A percentile compares a stretch with the other conserved stretches of the same genome.
Evolutionary conservation across 2,888 invertebrate species (phyloP).

Genomic region (Harpalus rubripes): DNA sequence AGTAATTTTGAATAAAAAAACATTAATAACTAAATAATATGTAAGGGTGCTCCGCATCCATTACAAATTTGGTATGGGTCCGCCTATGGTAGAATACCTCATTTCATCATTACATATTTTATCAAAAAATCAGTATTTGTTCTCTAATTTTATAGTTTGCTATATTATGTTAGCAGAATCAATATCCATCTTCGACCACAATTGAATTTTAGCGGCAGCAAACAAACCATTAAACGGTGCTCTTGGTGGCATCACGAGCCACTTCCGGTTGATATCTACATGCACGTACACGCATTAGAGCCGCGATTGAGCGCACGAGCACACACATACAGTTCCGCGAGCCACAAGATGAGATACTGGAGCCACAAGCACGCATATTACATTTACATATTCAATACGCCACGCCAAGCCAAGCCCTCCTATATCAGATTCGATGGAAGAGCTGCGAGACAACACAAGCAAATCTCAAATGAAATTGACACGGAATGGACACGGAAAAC

Average conservation of each 20-base stretch:
- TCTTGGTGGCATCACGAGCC: constrained; percentile 15
- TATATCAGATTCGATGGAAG: constrained; percentile 31
- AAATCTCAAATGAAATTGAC: constrained; percentile 48
- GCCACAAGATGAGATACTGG: constrained; percentile 49
- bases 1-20: no score
- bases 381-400: constrained; percentile 49
- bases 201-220: constrained; percentile 28
- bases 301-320: constrained; percentile 27
- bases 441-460: constrained; percentile 23
- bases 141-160: no score
- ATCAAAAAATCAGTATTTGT: no score
- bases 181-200: constrained; percentile 9
- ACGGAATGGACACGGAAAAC: constrained; percentile 43
- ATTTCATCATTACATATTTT: no score
- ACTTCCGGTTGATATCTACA: constrained; percentile 33
- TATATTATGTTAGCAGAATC: not conserved
- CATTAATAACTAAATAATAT: no score
- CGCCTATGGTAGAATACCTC: no score
- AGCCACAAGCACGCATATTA: constrained; percentile 46
- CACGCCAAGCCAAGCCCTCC: not conserved
- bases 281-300: constrained; percentile 45
- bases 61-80: no score
- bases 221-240: constrained; percentile 43
- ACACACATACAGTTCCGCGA: constrained; percentile 23
- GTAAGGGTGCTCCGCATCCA: no score